Percentiles rank a stretch among this genome's conserved stretches.
Evolutionary conservation across 1,140 invertebrate genomes (phyloP).

Genomic region (Sarcophaga peregrina): DNA sequence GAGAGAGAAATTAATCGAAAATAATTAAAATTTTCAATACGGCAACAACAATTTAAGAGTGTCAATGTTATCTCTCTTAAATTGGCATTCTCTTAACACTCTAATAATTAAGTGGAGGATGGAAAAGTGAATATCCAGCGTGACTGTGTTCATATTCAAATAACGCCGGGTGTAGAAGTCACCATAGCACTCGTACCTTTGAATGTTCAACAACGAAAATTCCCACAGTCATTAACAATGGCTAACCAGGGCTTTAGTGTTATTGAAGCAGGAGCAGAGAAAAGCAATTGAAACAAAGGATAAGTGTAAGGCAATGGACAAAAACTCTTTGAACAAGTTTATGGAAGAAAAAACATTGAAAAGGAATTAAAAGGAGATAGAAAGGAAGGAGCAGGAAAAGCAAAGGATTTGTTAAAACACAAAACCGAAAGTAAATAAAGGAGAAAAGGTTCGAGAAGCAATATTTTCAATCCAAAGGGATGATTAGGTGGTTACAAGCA

Average conservation of each 20-base stretch:
- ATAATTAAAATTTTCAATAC: not conserved
- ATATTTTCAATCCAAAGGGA: too few species aligned
- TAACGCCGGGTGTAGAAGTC: not conserved
- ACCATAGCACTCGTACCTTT: not conserved
- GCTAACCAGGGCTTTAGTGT: not conserved
- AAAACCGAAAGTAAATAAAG: too few species aligned
- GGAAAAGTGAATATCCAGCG: slow-evolving; percentile 18
- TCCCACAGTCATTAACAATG: slow-evolving; percentile 4
- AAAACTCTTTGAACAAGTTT: too few species aligned
- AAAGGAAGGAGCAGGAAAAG: too few species aligned
- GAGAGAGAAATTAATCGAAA: not conserved
- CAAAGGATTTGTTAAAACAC: too few species aligned
- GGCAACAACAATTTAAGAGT: too few species aligned
- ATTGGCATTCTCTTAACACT: not conserved
- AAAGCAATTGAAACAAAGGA: not conserved
- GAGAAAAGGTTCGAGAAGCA: too few species aligned
- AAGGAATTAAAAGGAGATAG: too few species aligned
- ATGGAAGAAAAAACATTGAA: too few species aligned
- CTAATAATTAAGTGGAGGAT: not conserved
- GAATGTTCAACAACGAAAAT: not conserved
- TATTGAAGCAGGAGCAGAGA: too few species aligned
- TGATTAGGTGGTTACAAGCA: too few species aligned
- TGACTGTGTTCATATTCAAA: not conserved
- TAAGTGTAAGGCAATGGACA: too few species aligned
- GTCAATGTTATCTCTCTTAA: not conserved